Evolutionary conservation across 2,797 vertebrate genomes (phyloP).

Genomic region (Neomorphus geoffroyi): DNA sequence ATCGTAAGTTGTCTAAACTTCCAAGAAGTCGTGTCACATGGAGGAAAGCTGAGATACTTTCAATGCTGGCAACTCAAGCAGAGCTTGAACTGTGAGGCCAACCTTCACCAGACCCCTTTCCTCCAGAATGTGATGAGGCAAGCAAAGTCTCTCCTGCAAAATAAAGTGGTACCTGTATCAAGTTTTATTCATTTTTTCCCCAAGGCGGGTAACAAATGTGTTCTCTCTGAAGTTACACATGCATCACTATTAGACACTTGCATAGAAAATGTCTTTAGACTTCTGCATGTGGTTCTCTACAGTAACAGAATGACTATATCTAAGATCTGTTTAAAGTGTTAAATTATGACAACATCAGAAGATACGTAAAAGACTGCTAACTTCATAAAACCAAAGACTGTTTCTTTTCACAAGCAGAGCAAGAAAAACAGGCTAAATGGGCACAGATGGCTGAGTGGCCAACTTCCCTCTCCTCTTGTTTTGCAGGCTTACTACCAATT

Average conservation of each 20-base stretch:
- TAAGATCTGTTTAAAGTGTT: not conserved
- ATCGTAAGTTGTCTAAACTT: not conserved
- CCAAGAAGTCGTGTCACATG: constrained; percentile 74
- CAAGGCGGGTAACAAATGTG: rapidly evolving
- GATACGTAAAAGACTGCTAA: not conserved
- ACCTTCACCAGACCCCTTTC: constrained; percentile 96
- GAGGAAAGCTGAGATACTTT: constrained; percentile 88
- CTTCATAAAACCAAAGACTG: not conserved
- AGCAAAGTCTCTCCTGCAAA: constrained; percentile 92
- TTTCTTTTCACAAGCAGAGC: not conserved
- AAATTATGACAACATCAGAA: not conserved
- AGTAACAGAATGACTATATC: not conserved
- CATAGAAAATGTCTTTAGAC: not conserved
- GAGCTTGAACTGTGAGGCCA: constrained; percentile 92
- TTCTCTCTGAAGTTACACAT: not conserved
- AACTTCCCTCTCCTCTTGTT: not conserved
- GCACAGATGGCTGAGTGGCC: not conserved
- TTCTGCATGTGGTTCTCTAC: not conserved
- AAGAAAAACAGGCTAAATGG: not conserved
- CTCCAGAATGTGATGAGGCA: constrained; percentile 98
- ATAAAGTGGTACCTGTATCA: not conserved
- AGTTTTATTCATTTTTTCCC: not conserved
- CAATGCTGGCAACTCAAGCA: constrained; percentile 88
- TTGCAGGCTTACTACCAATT: not conserved
- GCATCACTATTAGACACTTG: not conserved